Conservation (phyloP, 2,888 invertebrate species). For the Pandemis cinnamomeana region DNA sequence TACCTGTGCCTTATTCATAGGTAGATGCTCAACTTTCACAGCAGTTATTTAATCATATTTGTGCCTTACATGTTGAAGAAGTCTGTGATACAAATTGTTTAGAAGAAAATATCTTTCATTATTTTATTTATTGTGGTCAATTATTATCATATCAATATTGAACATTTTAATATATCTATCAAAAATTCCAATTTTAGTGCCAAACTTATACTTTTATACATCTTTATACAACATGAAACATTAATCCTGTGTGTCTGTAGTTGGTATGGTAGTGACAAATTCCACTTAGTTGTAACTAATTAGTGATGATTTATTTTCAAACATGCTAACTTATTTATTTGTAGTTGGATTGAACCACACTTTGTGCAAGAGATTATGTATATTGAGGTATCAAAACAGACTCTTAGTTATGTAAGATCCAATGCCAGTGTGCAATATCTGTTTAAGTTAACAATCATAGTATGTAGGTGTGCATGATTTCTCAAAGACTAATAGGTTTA, state of each 20-base stretch:
- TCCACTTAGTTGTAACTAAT: constrained; percentile 2
- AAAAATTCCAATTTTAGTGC: constrained; percentile 31
- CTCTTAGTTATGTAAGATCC: constrained; percentile 32
- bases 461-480: constrained; percentile 30
- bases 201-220: constrained; percentile 28
- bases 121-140: constrained; percentile 13
- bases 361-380: constrained; percentile 16
- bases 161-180: not conserved
- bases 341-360: constrained; percentile 14
- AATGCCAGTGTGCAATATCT: constrained; percentile 39
- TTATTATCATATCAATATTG: constrained; percentile 11
- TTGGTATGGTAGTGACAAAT: constrained; percentile 5
- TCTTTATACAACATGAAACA: not conserved
- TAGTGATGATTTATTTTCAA: constrained; percentile 8
- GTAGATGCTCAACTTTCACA: constrained; percentile 48
- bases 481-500: constrained; percentile 21
- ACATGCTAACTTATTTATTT: constrained; percentile 21
- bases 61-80: constrained; percentile 69
- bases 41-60: constrained; percentile 44
- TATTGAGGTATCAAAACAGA: constrained; percentile 23
- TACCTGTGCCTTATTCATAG: constrained; percentile 24
- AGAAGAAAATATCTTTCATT: constrained; percentile 18
- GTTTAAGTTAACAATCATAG: constrained; percentile 28
- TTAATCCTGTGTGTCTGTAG: not conserved
- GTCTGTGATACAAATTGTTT: constrained; percentile 63